A percentile compares a stretch with the other conserved stretches of the same genome.
Conservation (phyloP, 2,888 invertebrate genomes). For the Uloborus plumipes region DNA sequence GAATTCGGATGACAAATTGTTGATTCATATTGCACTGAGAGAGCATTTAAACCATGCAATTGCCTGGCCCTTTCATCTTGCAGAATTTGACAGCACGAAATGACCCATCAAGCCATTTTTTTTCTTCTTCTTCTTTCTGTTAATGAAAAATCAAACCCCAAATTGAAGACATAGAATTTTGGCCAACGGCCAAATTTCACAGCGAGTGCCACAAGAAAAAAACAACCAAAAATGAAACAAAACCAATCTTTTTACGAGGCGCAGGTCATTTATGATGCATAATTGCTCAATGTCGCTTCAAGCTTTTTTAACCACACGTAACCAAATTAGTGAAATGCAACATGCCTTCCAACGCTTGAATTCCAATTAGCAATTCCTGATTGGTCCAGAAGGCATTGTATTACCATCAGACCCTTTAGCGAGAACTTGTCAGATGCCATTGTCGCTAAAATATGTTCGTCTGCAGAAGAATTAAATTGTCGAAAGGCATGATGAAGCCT, state of each 20-base stretch:
- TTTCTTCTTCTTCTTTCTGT: neutral
- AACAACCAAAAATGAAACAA: neutral
- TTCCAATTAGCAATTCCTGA: slow-evolving; percentile 32
- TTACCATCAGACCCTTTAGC: slow-evolving; percentile 11
- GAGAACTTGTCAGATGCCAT: slow-evolving; percentile 6
- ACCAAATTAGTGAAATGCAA: slow-evolving; percentile 29
- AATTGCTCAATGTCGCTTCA: slow-evolving; percentile 28
- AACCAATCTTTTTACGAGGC: too few species aligned
- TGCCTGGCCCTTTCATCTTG: too few species aligned
- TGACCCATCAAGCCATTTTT: neutral
- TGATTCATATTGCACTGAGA: too few species aligned
- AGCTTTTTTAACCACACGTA: slow-evolving; percentile 22
- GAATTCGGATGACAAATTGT: too few species aligned
- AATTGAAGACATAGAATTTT: slow-evolving; percentile 7
- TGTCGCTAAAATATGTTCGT: too few species aligned
- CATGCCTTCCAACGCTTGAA: slow-evolving; percentile 17
- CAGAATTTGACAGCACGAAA: too few species aligned
- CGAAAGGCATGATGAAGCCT: slow-evolving; percentile 1
- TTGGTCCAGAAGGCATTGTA: slow-evolving; percentile 17
- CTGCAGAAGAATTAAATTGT: slow-evolving; percentile 1
- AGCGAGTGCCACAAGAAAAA: neutral
- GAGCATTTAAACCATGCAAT: too few species aligned
- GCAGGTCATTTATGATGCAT: neutral
- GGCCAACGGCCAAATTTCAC: slow-evolving; percentile 4
- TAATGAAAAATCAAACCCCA: slow-evolving; percentile 28